A percentile compares a stretch with the other conserved stretches of the same genome.
These are phyloP conservation scores for Drosophila carrolli DNA, from an alignment of 1,140 invertebrate genomes.

Conservation along the genomic window DNA sequence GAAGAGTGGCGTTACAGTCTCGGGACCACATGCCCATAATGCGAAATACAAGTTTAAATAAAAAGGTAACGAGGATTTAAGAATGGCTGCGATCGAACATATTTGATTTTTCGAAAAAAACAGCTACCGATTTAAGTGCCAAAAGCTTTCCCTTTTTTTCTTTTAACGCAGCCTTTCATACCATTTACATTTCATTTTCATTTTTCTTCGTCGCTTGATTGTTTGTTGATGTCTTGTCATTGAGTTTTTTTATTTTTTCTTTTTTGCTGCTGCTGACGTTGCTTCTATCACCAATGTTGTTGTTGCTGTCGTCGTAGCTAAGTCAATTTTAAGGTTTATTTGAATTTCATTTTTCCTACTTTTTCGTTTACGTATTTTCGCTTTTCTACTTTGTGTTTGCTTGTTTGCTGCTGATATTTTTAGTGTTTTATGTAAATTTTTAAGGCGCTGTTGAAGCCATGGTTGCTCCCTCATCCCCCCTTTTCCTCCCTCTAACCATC, in stretches of 20 bases:
- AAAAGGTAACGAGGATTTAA: slow-evolving; percentile 3
- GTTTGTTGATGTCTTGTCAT: slow-evolving; percentile 64
- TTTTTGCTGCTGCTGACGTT: slow-evolving; percentile 26
- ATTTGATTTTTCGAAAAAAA: slow-evolving; percentile 6
- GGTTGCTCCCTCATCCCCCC: not conserved
- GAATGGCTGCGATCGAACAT: slow-evolving; percentile 11
- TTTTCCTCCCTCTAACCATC: not conserved
- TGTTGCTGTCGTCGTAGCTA: slow-evolving; percentile 48
- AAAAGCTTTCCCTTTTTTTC: slow-evolving; percentile 23
- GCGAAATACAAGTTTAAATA: slow-evolving; percentile 9
- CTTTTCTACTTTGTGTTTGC: slow-evolving; percentile 29
- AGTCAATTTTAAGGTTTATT: slow-evolving; percentile 81
- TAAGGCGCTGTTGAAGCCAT: slow-evolving; percentile 16
- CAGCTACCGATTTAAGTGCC: slow-evolving; percentile 1
- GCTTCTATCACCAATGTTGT: slow-evolving; percentile 32
- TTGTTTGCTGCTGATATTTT: slow-evolving; percentile 55
- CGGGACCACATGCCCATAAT: slow-evolving; percentile 6
- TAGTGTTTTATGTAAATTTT: slow-evolving; percentile 75
- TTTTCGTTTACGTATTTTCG: slow-evolving; percentile 45
- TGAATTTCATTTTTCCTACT: slow-evolving; percentile 69
- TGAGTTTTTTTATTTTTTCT: slow-evolving; percentile 47
- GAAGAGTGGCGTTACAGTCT: slow-evolving; percentile 51
- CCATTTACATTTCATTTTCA: slow-evolving; percentile 36
- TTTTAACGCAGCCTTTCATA: slow-evolving; percentile 24
- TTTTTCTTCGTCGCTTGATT: slow-evolving; percentile 43